These are phyloP conservation scores for Xylocopa sonorina DNA, from an alignment of 1,140 invertebrate genomes.

Conservation along the genomic window DNA sequence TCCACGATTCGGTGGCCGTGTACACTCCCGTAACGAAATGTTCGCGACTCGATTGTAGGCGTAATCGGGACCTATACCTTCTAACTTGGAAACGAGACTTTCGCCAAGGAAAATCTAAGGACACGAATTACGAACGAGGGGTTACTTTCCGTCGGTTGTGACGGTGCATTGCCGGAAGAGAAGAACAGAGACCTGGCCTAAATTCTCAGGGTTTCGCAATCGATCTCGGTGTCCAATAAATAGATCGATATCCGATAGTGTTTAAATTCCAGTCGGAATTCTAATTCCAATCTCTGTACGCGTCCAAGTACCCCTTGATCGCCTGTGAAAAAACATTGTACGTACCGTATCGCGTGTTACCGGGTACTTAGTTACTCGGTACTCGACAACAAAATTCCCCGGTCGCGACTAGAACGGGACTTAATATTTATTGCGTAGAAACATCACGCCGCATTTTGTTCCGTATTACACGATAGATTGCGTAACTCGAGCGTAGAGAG, in stretches of 20 bases:
- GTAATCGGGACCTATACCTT: background rate
- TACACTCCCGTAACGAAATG: conserved; percentile 5
- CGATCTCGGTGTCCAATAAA: background rate
- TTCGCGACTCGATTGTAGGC: conserved; percentile 7
- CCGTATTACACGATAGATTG: conserved; percentile 1
- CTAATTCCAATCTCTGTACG: no score
- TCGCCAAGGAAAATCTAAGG: background rate
- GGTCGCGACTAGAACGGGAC: conserved; percentile 13
- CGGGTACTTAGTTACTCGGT: no score
- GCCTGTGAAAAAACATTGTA: conserved; percentile 42
- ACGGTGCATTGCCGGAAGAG: conserved; percentile 46
- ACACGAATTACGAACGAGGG: background rate
- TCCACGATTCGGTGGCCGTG: no score
- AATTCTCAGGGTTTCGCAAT: conserved; percentile 41
- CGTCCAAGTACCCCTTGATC: no score
- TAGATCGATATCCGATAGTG: background rate
- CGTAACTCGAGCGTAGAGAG: background rate
- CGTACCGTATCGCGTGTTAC: background rate
- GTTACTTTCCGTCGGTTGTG: background rate
- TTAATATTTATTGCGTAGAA: conserved; percentile 50
- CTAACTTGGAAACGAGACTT: background rate
- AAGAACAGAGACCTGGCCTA: conserved; percentile 30
- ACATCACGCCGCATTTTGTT: conserved; percentile 23
- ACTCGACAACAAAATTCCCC: no score
- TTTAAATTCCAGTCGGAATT: no score